Evolutionary conservation across 2,797 vertebrate genomes (phyloP).

Genomic region (Pangasius larnaudii): DNA sequence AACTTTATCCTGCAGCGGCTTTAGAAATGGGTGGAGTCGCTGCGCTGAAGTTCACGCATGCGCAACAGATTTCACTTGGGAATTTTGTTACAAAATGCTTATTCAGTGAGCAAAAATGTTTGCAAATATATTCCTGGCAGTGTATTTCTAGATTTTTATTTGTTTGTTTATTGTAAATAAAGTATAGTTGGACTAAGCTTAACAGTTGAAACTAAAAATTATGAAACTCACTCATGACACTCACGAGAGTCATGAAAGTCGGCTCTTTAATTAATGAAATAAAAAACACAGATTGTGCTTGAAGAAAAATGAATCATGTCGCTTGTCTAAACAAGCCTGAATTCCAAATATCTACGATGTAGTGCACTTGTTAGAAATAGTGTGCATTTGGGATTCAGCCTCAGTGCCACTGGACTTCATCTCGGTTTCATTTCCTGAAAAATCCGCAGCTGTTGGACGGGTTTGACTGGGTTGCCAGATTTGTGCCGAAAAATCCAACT

Average conservation of each 20-base stretch:
- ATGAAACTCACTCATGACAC: no score
- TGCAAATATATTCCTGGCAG: no score
- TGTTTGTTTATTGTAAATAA: neutral
- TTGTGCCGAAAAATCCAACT: neutral
- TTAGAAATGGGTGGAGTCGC: no score
- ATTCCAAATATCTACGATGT: neutral
- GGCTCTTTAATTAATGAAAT: neutral
- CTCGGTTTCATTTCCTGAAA: slow-evolving; percentile 45
- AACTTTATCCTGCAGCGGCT: no score
- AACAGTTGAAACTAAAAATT: neutral
- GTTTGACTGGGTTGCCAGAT: neutral
- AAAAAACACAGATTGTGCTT: neutral
- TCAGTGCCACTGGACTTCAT: no score
- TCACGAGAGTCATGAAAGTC: neutral
- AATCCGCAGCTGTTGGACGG: neutral
- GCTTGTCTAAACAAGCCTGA: neutral
- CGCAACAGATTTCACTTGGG: no score
- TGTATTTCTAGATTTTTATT: neutral
- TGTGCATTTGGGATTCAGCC: neutral
- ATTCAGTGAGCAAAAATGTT: no score
- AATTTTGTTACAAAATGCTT: no score
- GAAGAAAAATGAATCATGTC: neutral
- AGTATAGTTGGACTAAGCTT: neutral
- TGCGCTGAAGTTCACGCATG: no score
- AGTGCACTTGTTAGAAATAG: neutral